phyloP scores from a whole-genome alignment of 2,888 invertebrate genomes.

The Parnassius mnemosyne region DNA sequence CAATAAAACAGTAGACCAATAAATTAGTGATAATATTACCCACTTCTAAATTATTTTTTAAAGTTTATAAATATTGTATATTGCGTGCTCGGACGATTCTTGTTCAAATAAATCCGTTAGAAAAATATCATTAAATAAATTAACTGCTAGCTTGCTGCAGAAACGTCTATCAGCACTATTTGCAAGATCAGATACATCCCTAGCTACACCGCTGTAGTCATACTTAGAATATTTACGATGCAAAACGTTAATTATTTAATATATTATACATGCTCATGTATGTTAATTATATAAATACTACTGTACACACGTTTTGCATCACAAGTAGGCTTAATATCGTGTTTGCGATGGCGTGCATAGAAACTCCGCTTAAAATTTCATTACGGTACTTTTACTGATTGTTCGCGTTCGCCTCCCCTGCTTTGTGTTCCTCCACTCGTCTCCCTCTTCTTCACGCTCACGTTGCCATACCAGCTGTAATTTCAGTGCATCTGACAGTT shows the following conservation, averaged over 20 bases:
- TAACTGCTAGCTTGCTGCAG: conserved; percentile 11
- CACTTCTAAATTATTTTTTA: too few relatives aligned
- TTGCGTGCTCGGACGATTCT: conserved; percentile 11
- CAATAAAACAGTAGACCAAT: too few relatives aligned
- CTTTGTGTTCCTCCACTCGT: conserved; percentile 35
- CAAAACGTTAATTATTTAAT: conserved; percentile 9
- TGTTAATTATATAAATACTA: conserved; percentile 13
- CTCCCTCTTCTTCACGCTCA: conserved; percentile 28
- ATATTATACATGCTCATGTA: conserved; percentile 1
- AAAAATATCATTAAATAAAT: conserved; percentile 14
- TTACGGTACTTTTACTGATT: conserved; percentile 61
- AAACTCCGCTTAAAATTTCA: conserved; percentile 49
- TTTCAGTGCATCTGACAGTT: conserved; percentile 42
- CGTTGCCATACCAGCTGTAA: conserved; percentile 29
- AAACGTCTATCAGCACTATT: conserved; percentile 8
- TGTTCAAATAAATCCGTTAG: conserved; percentile 12
- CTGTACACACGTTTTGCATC: conserved; percentile 6
- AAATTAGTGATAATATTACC: background rate
- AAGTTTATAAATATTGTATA: conserved; percentile 1
- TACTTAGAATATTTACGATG: conserved; percentile 14
- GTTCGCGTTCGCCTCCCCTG: conserved; percentile 39
- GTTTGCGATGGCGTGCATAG: conserved; percentile 40
- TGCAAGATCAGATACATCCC: conserved; percentile 12
- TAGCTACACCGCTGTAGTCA: conserved; percentile 1
- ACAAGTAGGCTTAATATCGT: conserved; percentile 15